Evolutionary conservation across 2,113 vertebrate species (phyloP).

Genomic region (Clinocottus analis): DNA sequence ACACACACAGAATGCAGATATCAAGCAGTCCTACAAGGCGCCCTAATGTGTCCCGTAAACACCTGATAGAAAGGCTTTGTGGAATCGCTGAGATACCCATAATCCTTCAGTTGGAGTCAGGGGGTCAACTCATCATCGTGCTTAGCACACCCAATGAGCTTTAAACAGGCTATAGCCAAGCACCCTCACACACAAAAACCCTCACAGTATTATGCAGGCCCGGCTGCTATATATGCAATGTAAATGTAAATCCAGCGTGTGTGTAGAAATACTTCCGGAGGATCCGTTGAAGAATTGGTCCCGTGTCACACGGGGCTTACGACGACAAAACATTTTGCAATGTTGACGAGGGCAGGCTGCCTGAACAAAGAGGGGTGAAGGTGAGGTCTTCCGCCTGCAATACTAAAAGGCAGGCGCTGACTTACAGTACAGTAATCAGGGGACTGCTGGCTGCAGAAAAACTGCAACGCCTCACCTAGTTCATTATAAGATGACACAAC

Average conservation of each 20-base stretch:
- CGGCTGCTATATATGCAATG: slow-evolving; percentile 9
- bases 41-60: slow-evolving; percentile 71
- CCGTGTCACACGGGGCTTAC: slow-evolving; percentile 23
- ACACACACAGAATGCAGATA: slow-evolving; percentile 45
- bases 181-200: slow-evolving; percentile 36
- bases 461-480: slow-evolving; percentile 84
- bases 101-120: slow-evolving; percentile 71
- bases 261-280: slow-evolving; percentile 10
- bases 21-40: slow-evolving; percentile 49
- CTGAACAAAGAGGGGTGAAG: slow-evolving; percentile 65
- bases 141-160: slow-evolving; percentile 70
- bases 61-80: slow-evolving; percentile 76
- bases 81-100: slow-evolving; percentile 74
- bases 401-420: slow-evolving; percentile 64
- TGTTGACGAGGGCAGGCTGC: slow-evolving; percentile 37
- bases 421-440: slow-evolving; percentile 82
- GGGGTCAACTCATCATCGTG: slow-evolving; percentile 68
- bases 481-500: slow-evolving; percentile 88
- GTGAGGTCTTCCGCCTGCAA: slow-evolving; percentile 53
- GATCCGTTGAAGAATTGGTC: slow-evolving; percentile 13
- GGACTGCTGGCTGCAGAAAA: slow-evolving; percentile 82
- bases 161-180: slow-evolving; percentile 39
- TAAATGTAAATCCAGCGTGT: slow-evolving; percentile 37
- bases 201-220: slow-evolving; percentile 32
- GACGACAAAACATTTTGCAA: slow-evolving; percentile 49